Base-by-base conservation (phyloP, 1,140 invertebrate species). In the Polypedilum pembai region DNA sequence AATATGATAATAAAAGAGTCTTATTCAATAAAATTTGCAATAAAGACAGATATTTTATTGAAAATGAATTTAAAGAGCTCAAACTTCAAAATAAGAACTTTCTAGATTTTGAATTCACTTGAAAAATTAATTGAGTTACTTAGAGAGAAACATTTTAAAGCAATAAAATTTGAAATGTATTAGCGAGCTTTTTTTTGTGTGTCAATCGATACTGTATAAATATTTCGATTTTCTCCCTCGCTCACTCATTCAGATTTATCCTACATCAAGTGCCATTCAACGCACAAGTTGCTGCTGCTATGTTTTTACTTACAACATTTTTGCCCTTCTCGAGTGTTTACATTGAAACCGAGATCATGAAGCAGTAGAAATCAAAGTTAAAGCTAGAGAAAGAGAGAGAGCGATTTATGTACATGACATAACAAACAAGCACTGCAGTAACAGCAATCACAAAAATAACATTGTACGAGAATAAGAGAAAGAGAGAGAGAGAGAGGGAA, bases 271-370 rank as follows among this genome's bases (percentile, higher is more conserved):
- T 56, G 45, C 45, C n/a, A 56, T 56, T 56, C 45, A 56, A 56
- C 45, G 45, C 45, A 56, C 45, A 56, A 56, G 45, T 56, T 56
- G 45, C 45, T 56, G 45, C n/a, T 56, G 24, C n/a, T 56, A 56
- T 56, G 12, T n/a, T 56, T n/a, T n/a, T 56, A n/a, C 45, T 56
- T 56, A 56, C 45, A 56, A n/a, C 45, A n/a, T 56, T 12, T 56
- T 56, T 56, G 12, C 45, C 45, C n/a, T n/a, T 56, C 45, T 56
- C 45, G 41, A 45, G 41, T 56, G 45, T 56, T 56, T 56, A 56
- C 45, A 56, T 56, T 56, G 45, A 56, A 56, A 56, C 45, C n/a
- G 45, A 56, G 45, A 56, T 56, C 45, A 56, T 56, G 45, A 56
- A 15, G 45, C 15, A 56, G 24, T 33, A 33, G 24, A 33, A 33